Conservation (phyloP, 2,888 invertebrate species). For the Stegana nigrithorax region DNA sequence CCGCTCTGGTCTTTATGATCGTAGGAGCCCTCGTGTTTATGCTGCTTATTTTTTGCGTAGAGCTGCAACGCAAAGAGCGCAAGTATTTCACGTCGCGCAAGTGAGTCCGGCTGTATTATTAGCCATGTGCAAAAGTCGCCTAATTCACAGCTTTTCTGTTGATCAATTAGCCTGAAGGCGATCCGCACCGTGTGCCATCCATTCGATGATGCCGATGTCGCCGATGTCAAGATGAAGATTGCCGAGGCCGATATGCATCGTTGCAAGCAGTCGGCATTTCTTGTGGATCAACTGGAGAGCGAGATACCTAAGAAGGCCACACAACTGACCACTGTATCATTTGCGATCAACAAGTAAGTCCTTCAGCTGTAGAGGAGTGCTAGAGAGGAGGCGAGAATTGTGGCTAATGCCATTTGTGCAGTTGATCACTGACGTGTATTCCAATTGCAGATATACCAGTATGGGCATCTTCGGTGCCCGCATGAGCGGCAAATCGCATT, state of each 20-base stretch:
- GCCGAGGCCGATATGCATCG: conserved; percentile 64
- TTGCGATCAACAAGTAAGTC: conserved; percentile 53
- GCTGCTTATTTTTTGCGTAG: conserved; percentile 46
- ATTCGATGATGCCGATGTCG: conserved; percentile 72
- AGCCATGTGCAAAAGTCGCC: too few species aligned
- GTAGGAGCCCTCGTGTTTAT: conserved; percentile 27
- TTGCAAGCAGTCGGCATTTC: conserved; percentile 69
- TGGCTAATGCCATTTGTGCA: too few species aligned
- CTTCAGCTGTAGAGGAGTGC: too few species aligned
- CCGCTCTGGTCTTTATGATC: conserved; percentile 39
- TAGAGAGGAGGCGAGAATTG: too few species aligned
- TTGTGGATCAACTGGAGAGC: conserved; percentile 61
- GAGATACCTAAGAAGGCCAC: conserved; percentile 37
- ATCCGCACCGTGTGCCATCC: conserved; percentile 58
- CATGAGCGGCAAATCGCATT: conserved; percentile 85
- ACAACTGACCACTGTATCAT: conserved; percentile 52
- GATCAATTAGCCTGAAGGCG: background rate
- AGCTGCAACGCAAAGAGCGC: conserved; percentile 48
- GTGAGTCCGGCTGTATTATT: conserved; percentile 32
- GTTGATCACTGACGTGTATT: too few species aligned
- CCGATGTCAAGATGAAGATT: conserved; percentile 71
- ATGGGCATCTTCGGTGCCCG: conserved; percentile 84
- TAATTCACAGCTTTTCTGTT: too few species aligned
- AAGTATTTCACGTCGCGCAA: conserved; percentile 41
- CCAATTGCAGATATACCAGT: conserved; percentile 71